Conservation (phyloP, 2,113 vertebrate species). For the Labeo catla region DNA sequence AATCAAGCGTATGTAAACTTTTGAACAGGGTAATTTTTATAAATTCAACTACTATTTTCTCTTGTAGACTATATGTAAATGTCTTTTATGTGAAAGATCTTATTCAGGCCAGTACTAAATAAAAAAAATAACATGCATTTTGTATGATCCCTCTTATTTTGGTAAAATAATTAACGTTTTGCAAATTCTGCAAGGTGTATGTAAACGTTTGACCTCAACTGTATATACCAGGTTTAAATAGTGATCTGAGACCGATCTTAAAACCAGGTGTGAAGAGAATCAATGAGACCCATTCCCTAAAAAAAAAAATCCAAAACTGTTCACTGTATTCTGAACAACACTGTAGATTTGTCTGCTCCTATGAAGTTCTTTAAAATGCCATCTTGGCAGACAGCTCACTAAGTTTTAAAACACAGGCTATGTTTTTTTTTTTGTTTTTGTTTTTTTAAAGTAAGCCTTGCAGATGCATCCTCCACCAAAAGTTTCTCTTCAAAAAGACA, state of each 20-base stretch:
- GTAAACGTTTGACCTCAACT: no score
- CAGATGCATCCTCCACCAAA: slow-evolving; percentile 38
- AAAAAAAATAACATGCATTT: no score
- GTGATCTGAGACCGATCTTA: background rate
- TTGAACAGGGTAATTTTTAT: no score
- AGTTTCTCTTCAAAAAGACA: slow-evolving; percentile 25
- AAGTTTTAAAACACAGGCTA: background rate
- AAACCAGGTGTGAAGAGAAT: background rate
- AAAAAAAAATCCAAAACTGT: background rate
- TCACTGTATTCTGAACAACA: background rate
- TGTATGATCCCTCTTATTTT: no score
- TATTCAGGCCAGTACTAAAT: no score
- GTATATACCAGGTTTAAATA: background rate
- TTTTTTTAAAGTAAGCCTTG: slow-evolving; percentile 37
- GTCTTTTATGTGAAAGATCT: no score
- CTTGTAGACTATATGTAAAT: no score
- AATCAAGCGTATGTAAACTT: no score
- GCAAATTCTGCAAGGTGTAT: no score
- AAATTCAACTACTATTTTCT: no score
- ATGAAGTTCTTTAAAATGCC: background rate
- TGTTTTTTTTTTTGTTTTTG: slow-evolving; percentile 45
- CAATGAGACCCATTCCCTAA: no score
- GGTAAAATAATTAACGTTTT: no score
- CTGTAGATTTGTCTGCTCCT: background rate
- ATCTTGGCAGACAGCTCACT: background rate